phyloP scores from a whole-genome alignment of 2,797 vertebrate genomes.

The Schizopygopsis malacanthus region DNA sequence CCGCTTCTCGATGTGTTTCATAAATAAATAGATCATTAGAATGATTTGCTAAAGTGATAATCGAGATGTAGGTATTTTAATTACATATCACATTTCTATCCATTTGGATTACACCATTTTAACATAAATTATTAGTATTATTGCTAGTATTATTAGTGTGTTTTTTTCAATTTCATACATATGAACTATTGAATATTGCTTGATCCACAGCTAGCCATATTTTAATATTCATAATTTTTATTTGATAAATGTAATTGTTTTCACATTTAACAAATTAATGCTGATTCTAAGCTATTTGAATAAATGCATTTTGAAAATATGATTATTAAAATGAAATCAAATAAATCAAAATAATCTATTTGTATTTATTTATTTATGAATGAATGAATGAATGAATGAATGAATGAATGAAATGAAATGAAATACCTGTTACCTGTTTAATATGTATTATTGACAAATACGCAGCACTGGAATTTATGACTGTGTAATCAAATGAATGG shows the following conservation, averaged over 20 bases:
- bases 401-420: too few species aligned
- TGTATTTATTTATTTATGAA: background rate
- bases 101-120: background rate
- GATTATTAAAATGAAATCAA: background rate
- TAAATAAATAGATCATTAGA: background rate
- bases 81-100: background rate
- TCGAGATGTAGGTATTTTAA: background rate
- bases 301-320: background rate
- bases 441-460: background rate
- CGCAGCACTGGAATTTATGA: background rate
- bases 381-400: too few species aligned
- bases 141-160: too few species aligned
- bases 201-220: background rate
- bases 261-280: background rate
- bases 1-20: constrained; percentile 32
- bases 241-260: too few species aligned
- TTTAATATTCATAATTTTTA: background rate
- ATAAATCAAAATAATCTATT: too few species aligned
- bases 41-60: background rate
- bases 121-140: too few species aligned
- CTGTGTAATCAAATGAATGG: background rate
- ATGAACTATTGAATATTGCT: background rate
- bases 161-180: background rate
- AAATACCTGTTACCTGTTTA: background rate
- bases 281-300: background rate